A percentile compares a stretch with the other conserved stretches of the same genome.
These are phyloP conservation scores for Vultur gryphus DNA, from an alignment of 2,797 vertebrate genomes.

Conservation along the genomic window DNA sequence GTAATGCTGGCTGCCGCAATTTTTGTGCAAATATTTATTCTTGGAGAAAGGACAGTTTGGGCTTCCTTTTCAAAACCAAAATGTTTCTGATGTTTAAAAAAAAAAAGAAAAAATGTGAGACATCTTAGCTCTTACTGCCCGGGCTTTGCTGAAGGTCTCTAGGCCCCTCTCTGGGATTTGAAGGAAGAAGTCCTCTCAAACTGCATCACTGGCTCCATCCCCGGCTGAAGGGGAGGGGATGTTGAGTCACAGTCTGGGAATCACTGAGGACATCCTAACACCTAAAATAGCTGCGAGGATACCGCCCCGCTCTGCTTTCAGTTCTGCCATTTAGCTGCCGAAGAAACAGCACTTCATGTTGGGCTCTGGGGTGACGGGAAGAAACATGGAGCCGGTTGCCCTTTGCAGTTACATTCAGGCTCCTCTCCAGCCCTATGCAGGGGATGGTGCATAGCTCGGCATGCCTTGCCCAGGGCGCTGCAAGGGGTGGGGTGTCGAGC, in stretches of 20 bases:
- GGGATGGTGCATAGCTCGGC: accelerated
- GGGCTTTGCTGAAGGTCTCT: background rate
- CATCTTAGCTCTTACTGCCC: background rate
- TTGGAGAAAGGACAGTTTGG: background rate
- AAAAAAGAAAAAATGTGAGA: background rate
- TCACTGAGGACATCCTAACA: background rate
- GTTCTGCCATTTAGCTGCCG: background rate
- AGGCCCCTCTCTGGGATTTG: background rate
- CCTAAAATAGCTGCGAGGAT: background rate
- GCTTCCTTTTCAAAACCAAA: background rate
- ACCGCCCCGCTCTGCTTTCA: background rate
- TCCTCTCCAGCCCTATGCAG: background rate
- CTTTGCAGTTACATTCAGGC: accelerated
- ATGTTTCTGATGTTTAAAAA: background rate
- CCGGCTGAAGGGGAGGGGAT: background rate
- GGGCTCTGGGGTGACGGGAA: accelerated
- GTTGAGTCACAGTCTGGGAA: background rate
- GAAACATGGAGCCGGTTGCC: accelerated
- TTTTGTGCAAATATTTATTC: slow-evolving; percentile 20
- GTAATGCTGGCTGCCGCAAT: background rate
- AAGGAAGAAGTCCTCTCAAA: background rate
- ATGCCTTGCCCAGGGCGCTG: accelerated
- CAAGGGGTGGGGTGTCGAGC: accelerated
- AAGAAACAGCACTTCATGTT: accelerated
- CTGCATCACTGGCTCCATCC: background rate